These are phyloP conservation scores for Cheilosia urbana DNA, from an alignment of 2,888 invertebrate genomes.

Conservation along the genomic window DNA sequence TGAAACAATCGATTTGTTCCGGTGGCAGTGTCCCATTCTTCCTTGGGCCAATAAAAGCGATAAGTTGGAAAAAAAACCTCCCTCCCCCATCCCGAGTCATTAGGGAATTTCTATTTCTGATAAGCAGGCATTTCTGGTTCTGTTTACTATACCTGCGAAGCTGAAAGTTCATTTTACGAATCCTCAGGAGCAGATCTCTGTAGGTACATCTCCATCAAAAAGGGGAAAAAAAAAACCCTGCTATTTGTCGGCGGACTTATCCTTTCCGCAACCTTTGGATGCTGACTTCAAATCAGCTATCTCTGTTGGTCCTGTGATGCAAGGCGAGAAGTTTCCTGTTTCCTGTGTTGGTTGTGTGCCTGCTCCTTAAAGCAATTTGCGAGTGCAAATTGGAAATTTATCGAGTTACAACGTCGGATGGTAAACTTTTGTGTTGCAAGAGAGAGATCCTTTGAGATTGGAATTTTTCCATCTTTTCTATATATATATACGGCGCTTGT, in stretches of 20 bases:
- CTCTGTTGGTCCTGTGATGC: background rate
- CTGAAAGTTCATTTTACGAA: slow-evolving; percentile 31
- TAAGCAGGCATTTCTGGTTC: slow-evolving; percentile 15
- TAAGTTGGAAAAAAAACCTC: slow-evolving; percentile 30
- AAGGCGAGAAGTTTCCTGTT: slow-evolving; percentile 3
- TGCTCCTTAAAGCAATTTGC: slow-evolving; percentile 67
- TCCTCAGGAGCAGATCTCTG: slow-evolving; percentile 28
- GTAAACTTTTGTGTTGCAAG: slow-evolving; percentile 57
- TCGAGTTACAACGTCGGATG: slow-evolving; percentile 63
- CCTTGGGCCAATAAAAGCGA: slow-evolving; percentile 38
- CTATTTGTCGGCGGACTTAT: slow-evolving; percentile 19
- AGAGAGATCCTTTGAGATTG: slow-evolving; percentile 53
- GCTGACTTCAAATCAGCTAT: background rate
- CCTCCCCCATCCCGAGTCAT: background rate
- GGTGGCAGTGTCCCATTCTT: background rate
- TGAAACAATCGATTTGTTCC: slow-evolving; percentile 49
- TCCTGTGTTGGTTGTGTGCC: slow-evolving; percentile 10
- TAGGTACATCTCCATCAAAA: slow-evolving; percentile 44
- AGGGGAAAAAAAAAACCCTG: slow-evolving; percentile 24
- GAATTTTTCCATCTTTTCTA: too few species aligned
- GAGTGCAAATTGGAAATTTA: slow-evolving; percentile 72
- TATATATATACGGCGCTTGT: background rate
- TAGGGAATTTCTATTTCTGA: slow-evolving; percentile 1
- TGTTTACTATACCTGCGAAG: slow-evolving; percentile 45
- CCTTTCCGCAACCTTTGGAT: slow-evolving; percentile 16